Percentiles rank a stretch among this genome's conserved stretches.
Conservation (phyloP, 2,113 vertebrate species). For the Sinocyclocheilus rhinocerous region DNA sequence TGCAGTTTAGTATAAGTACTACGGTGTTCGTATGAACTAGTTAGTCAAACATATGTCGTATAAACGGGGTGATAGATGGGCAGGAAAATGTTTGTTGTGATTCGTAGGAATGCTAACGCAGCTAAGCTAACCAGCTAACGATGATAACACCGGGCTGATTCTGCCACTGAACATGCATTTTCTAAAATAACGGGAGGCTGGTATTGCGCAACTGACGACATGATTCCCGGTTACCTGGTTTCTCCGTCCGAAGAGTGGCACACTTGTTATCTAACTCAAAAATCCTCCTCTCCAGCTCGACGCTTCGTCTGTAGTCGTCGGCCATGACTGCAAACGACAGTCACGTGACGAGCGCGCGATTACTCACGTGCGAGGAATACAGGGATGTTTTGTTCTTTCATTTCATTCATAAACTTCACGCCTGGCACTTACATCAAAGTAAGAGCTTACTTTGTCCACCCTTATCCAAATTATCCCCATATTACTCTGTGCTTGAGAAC, state of each 20-base stretch:
- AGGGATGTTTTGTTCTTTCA: not conserved
- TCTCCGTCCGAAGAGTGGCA: conserved; percentile 75
- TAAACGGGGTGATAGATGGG: not conserved
- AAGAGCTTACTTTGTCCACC: not conserved
- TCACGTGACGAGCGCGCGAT: conserved; percentile 73
- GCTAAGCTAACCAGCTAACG: conserved; percentile 53
- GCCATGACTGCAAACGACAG: conserved; percentile 76
- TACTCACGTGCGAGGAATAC: conserved; percentile 66
- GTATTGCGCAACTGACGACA: not conserved
- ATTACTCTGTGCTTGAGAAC: not conserved
- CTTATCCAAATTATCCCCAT: not conserved
- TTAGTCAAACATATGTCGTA: not conserved
- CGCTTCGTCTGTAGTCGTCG: conserved; percentile 79
- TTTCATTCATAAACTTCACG: not conserved
- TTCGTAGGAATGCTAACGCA: conserved; percentile 32
- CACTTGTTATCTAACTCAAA: conserved; percentile 80
- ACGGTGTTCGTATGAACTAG: too few relatives aligned
- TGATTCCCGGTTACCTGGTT: conserved; percentile 70
- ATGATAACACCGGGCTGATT: conserved; percentile 20
- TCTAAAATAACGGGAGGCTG: not conserved
- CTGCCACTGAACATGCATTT: not conserved
- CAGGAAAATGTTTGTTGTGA: conserved; percentile 30
- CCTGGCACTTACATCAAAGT: not conserved
- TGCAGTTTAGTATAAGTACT: not conserved
- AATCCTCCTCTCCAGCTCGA: conserved; percentile 82